Conservation (phyloP, 2,888 invertebrate genomes). For the Yponomeuta plumbellus region DNA sequence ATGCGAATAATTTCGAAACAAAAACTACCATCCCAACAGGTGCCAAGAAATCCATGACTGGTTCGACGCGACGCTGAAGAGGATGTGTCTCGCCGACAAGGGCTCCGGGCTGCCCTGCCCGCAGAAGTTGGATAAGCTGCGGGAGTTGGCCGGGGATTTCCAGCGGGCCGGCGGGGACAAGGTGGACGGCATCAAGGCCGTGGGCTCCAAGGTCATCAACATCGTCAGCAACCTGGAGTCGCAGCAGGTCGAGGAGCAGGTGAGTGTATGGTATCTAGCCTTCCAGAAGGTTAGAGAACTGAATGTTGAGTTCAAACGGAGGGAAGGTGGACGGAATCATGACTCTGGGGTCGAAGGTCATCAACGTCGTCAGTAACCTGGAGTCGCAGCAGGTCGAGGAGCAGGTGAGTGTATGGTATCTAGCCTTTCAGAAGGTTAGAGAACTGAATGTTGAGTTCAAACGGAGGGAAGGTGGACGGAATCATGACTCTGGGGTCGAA, state of each 20-base stretch:
- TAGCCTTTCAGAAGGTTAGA: too few relatives aligned
- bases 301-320: too few relatives aligned
- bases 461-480: slow-evolving; percentile 81
- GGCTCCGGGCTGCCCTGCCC: slow-evolving; percentile 88
- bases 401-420: slow-evolving; percentile 68
- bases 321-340: slow-evolving; percentile 84
- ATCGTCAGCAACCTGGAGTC: slow-evolving; percentile 91
- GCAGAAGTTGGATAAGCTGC: slow-evolving; percentile 86
- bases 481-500: slow-evolving; percentile 82
- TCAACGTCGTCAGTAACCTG: slow-evolving; percentile 88
- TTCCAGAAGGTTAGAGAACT: too few relatives aligned
- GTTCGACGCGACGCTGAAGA: slow-evolving; percentile 87
- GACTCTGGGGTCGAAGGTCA: slow-evolving; percentile 81
- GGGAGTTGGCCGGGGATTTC: slow-evolving; percentile 84
- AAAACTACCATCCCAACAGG: slow-evolving; percentile 28
- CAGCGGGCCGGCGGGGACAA: slow-evolving; percentile 83
- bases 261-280: slow-evolving; percentile 35
- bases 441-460: too few relatives aligned
- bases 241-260: slow-evolving; percentile 93
- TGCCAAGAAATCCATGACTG: slow-evolving; percentile 87
- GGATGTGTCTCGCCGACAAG: slow-evolving; percentile 89
- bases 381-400: slow-evolving; percentile 95
- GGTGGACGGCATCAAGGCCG: slow-evolving; percentile 81
- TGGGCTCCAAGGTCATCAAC: slow-evolving; percentile 84
- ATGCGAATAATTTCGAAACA: too few relatives aligned